Evolutionary conservation across 2,797 vertebrate genomes (phyloP).

Genomic region (Enteromius mattozi): DNA sequence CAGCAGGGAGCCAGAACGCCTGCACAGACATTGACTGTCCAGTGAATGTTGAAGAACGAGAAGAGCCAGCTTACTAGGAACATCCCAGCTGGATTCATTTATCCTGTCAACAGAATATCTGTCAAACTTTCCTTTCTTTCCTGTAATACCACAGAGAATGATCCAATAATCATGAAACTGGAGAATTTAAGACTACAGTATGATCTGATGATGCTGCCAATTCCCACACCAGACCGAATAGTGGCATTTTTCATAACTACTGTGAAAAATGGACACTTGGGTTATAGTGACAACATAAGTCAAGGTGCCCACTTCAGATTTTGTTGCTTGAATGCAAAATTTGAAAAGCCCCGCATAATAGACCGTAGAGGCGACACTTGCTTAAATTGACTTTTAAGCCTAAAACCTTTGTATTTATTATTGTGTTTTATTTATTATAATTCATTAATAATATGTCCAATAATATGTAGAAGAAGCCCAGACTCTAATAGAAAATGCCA

Average conservation of each 20-base stretch:
- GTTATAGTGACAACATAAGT: not conserved
- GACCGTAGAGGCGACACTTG: not conserved
- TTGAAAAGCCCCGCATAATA: not conserved
- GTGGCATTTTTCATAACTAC: not conserved
- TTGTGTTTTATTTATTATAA: not conserved
- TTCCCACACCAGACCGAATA: not conserved
- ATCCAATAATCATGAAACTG: slow-evolving; percentile 7
- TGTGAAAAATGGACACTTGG: slow-evolving; percentile 12
- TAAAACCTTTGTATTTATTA: not conserved
- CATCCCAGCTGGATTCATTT: slow-evolving; percentile 59
- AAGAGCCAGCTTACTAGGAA: slow-evolving; percentile 51
- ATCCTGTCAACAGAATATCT: slow-evolving; percentile 54
- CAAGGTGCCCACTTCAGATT: not conserved
- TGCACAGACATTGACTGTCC: slow-evolving; percentile 46
- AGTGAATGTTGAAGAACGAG: slow-evolving; percentile 42
- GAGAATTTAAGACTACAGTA: not conserved
- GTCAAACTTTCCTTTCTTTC: slow-evolving; percentile 42
- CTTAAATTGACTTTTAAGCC: not conserved
- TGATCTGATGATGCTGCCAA: not conserved
- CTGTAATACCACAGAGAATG: not conserved
- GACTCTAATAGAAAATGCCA: not conserved
- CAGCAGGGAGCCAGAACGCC: slow-evolving; percentile 35
- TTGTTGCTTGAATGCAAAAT: not conserved
- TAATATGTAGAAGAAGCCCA: not conserved
- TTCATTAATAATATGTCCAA: not conserved